These are phyloP conservation scores for Doris montereyensis DNA, from an alignment of 2,888 invertebrate species.

Conservation along the genomic window DNA sequence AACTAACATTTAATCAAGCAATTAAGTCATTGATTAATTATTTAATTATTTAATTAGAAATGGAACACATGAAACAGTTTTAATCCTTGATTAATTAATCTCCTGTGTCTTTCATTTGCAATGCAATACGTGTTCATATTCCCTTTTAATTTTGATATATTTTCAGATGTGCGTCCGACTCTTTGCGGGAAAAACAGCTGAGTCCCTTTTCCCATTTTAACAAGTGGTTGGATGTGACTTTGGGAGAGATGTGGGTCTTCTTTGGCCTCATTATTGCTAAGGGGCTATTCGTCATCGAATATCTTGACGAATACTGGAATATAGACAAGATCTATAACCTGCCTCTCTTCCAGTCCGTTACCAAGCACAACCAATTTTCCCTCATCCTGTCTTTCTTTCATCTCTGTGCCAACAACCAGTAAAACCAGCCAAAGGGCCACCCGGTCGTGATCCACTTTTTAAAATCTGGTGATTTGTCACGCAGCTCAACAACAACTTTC, in stretches of 20 bases:
- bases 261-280: not conserved
- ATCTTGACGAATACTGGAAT: constrained; percentile 10
- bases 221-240: not conserved
- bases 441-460: not conserved
- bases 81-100: too few relatives aligned
- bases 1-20: too few relatives aligned
- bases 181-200: not conserved
- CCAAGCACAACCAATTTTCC: not conserved
- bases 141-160: too few relatives aligned
- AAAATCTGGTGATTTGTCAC: constrained; percentile 10
- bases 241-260: not conserved
- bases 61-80: too few relatives aligned
- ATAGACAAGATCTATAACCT: not conserved
- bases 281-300: constrained; percentile 4
- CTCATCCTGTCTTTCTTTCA: constrained; percentile 12
- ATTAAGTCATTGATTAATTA: too few relatives aligned
- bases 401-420: not conserved
- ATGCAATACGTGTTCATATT: too few relatives aligned
- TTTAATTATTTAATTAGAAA: too few relatives aligned
- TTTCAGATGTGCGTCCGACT: not conserved
- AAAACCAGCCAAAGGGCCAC: not conserved
- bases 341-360: constrained; percentile 1
- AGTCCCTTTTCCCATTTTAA: not conserved
- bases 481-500: not conserved
- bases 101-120: too few relatives aligned